Evolutionary conservation across 2,797 vertebrate genomes (phyloP).

Genomic region (Myoxocephalus aenaeus): DNA sequence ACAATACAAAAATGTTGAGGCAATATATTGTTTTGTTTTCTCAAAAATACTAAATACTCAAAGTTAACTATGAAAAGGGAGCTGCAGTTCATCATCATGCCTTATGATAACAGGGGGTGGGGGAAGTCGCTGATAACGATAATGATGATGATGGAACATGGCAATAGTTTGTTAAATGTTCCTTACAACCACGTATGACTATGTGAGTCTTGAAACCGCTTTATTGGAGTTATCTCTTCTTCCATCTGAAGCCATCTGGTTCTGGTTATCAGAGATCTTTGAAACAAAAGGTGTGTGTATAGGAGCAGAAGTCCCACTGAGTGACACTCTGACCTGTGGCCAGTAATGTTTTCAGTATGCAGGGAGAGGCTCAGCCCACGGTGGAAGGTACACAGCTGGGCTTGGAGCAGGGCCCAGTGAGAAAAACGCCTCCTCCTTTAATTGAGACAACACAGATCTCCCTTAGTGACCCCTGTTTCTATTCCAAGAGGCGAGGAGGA

Average conservation of each 20-base stretch:
- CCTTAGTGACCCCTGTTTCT: conserved; percentile 63
- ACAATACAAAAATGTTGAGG: conserved; percentile 11
- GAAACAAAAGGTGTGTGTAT: conserved; percentile 62
- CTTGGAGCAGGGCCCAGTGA: conserved; percentile 74
- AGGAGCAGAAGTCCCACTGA: conserved; percentile 57
- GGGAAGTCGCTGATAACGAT: conserved; percentile 71
- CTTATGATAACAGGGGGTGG: conserved; percentile 71
- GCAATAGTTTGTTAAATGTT: conserved; percentile 38
- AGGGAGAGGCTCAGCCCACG: conserved; percentile 76
- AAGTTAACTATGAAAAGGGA: conserved; percentile 59
- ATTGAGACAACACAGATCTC: conserved; percentile 76
- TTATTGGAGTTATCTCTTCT: conserved; percentile 19
- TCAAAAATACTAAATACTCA: conserved; percentile 40
- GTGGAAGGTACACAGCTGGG: conserved; percentile 80
- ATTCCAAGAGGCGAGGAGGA: conserved; percentile 48
- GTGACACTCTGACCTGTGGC: conserved; percentile 74
- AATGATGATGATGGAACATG: conserved; percentile 61
- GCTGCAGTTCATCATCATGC: conserved; percentile 69
- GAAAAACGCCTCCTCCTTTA: conserved; percentile 71
- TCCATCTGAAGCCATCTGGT: conserved; percentile 58
- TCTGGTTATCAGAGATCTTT: conserved; percentile 44
- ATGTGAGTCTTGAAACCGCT: conserved; percentile 6
- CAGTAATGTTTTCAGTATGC: conserved; percentile 83
- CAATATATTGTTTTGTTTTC: conserved; percentile 16
- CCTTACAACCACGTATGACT: neutral